Evolutionary conservation across 2,888 invertebrate genomes (phyloP).

Genomic region (Synanthedon andrenaeformis): DNA sequence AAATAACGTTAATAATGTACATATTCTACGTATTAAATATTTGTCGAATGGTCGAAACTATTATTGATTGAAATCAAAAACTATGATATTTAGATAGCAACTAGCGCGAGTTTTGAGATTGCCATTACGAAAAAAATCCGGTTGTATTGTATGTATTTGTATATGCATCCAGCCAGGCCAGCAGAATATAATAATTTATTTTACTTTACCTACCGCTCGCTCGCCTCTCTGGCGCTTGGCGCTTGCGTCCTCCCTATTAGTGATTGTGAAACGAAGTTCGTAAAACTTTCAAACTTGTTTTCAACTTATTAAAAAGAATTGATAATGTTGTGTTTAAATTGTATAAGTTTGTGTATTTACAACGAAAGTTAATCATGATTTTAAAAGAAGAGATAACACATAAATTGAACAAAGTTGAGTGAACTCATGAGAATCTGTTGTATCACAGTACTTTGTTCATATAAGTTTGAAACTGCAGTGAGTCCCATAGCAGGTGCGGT

Average conservation of each 20-base stretch:
- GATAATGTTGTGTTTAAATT: not conserved
- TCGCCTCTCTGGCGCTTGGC: too few relatives aligned
- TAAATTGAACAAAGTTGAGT: constrained; percentile 44
- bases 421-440: constrained; percentile 37
- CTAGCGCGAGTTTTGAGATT: too few relatives aligned
- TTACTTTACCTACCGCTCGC: too few relatives aligned
- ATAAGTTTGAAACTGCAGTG: constrained; percentile 3
- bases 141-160: too few relatives aligned
- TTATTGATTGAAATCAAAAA: too few relatives aligned
- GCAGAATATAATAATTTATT: too few relatives aligned
- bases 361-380: not conserved
- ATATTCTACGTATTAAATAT: too few relatives aligned
- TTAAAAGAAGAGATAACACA: not conserved
- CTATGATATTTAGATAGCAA: too few relatives aligned
- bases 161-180: too few relatives aligned
- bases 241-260: constrained; percentile 28
- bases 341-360: not conserved
- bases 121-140: too few relatives aligned
- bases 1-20: too few relatives aligned
- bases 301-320: constrained; percentile 10
- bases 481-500: constrained; percentile 24
- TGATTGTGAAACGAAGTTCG: constrained; percentile 46
- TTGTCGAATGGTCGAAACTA: too few relatives aligned
- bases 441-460: not conserved
- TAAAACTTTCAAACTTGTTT: constrained; percentile 41